Percentiles rank a stretch among this genome's conserved stretches.
Conservation (phyloP, 2,797 vertebrate genomes). For the Scyliorhinus canicula region DNA sequence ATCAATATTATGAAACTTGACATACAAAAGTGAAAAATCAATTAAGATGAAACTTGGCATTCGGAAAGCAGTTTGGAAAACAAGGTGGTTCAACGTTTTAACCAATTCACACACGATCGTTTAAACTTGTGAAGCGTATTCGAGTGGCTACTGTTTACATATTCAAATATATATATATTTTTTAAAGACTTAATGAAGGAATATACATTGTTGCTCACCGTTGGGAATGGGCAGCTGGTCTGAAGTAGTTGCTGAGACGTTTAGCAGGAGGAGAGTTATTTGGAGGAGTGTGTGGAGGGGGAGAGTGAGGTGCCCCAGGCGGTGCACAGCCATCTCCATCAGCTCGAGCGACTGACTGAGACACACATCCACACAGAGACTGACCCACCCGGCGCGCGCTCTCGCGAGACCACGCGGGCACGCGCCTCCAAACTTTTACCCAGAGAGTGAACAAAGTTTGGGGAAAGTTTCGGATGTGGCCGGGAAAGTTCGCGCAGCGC, state of each 20-base stretch:
- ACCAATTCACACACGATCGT: background rate
- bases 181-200: background rate
- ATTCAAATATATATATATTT: no score
- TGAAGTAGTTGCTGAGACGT: background rate
- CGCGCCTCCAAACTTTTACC: background rate
- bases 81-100: background rate
- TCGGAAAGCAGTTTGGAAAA: background rate
- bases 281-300: background rate
- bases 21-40: background rate
- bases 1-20: background rate
- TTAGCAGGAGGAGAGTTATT: background rate
- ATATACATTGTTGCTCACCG: background rate
- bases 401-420: conserved; percentile 1
- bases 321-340: background rate
- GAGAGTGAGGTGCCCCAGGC: background rate
- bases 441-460: background rate
- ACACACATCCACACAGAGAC: no score
- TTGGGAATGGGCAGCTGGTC: background rate
- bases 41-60: background rate
- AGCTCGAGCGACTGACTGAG: background rate
- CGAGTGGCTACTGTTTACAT: no score
- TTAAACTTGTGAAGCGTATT: no score
- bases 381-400: background rate
- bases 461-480: background rate
- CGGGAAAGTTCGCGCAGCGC: background rate